Conservation (phyloP, 2,888 invertebrate genomes). For the Amitus sp. region DNA sequence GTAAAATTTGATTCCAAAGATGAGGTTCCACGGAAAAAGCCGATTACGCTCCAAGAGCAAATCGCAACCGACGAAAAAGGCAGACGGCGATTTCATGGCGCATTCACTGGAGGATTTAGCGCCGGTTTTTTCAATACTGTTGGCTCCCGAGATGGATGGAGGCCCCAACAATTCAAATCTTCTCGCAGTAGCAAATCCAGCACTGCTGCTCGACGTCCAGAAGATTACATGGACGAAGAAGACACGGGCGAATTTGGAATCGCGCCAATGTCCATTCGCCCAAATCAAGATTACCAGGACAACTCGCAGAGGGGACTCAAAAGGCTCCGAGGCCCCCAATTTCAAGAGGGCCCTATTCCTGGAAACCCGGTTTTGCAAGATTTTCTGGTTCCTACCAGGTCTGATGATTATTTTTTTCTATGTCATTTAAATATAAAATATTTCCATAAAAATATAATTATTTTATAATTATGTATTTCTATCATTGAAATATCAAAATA, state of each 20-base stretch:
- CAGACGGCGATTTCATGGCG: conserved; percentile 94
- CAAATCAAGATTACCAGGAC: conserved; percentile 79
- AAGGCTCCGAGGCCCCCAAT: conserved; percentile 59
- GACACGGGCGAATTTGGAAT: conserved; percentile 95
- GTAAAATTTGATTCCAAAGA: too few species aligned
- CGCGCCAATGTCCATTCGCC: conserved; percentile 86
- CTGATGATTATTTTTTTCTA: too few species aligned
- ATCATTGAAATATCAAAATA: too few species aligned
- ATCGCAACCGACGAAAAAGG: conserved; percentile 91
- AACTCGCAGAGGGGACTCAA: conserved; percentile 57
- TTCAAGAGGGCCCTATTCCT: conserved; percentile 63
- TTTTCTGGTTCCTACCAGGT: conserved; percentile 70
- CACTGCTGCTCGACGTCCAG: conserved; percentile 73
- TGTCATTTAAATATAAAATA: too few species aligned
- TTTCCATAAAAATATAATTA: too few species aligned
- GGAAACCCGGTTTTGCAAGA: conserved; percentile 68
- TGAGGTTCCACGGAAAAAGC: conserved; percentile 82
- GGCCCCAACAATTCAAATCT: conserved; percentile 90
- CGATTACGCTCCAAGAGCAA: conserved; percentile 85
- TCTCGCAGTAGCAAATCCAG: conserved; percentile 78
- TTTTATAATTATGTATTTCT: conserved; percentile 31
- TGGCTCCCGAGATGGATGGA: conserved; percentile 95
- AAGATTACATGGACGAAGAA: conserved; percentile 99
- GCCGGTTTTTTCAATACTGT: conserved; percentile 98
- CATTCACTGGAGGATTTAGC: conserved; percentile 98